Base-by-base conservation (phyloP, 1,140 invertebrate species). In the Parasteatoda tepidariorum region DNA sequence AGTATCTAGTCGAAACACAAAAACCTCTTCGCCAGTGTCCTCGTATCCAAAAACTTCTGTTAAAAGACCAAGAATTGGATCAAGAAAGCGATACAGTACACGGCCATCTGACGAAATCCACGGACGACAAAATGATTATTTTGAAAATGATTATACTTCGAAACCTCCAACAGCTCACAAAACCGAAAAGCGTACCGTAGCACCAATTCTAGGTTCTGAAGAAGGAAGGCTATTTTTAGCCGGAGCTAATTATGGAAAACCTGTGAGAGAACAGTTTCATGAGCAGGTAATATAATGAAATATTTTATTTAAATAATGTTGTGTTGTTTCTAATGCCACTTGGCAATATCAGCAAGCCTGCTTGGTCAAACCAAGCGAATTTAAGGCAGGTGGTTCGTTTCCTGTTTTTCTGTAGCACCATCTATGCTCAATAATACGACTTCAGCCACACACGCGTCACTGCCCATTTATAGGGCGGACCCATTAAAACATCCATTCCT, bases 211-310 rank as follows among this genome's bases (percentile, higher is more conserved):
- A 22, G 57, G 48, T n/a, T 48, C 74, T n/a, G 61, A 78, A 6
- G 74, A 78, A 66, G 59, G 61, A 0, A 48, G 54, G n/a, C 57
- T 34, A 2, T 78, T 54, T 54, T 22, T 78, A 0, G 41, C 74
- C 0, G 34, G 30, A 11, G 54, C 74, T 41, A 57, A 24, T 9
- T 66, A 78, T 61, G 76, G 64, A 2, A 81, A 81, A 61, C 64
- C 64, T 18, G 38, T 59, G 1, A 68, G 76, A 22, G 41, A 81
- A n/a, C 76, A 81, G 26, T 83, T 83, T 22, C 81, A 83, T 59
- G 81, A 83, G 33, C 81, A 83, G 67, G 81, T 74, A 59, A 0
- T 7, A 26, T 9, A 18, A 59, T 11, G 1, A 13, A 28, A 1
- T 62, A 24, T 13, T 26, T 62, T 26, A 22, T 71, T 31, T 2